phyloP scores from a whole-genome alignment of 2,797 vertebrate species.

The Diglossa cyanea region DNA sequence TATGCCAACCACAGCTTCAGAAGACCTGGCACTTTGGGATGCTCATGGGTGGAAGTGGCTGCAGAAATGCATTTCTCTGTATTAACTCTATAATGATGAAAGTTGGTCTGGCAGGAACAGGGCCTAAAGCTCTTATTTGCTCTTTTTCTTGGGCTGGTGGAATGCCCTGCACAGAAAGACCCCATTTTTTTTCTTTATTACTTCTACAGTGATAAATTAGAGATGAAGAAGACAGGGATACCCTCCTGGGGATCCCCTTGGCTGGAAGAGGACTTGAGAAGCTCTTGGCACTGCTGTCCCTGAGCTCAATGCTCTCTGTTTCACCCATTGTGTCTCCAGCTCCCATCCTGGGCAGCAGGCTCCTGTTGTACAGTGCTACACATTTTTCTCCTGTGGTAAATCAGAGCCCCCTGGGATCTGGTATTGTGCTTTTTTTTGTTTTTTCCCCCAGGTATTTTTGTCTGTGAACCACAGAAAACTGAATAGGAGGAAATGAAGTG shows the following conservation, averaged over 20 bases:
- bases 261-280: neutral
- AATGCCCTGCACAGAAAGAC: neutral
- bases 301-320: neutral
- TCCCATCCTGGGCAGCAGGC: neutral
- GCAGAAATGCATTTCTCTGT: neutral
- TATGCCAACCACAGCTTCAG: neutral
- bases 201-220: neutral
- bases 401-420: constrained; percentile 54
- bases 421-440: constrained; percentile 49
- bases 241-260: neutral
- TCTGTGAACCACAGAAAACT: constrained; percentile 66
- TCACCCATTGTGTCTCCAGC: neutral
- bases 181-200: neutral
- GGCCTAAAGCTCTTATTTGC: neutral
- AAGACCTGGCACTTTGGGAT: neutral
- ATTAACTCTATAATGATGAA: neutral
- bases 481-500: constrained; percentile 75
- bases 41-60: neutral
- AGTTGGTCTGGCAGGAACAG: neutral
- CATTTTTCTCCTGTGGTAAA: constrained; percentile 56
- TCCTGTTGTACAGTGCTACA: neutral
- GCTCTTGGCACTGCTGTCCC: neutral
- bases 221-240: neutral
- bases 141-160: neutral
- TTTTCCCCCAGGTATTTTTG: constrained; percentile 70